These are phyloP conservation scores for Trachymyrmex septentrionalis DNA, from an alignment of 1,140 invertebrate species.

Conservation along the genomic window DNA sequence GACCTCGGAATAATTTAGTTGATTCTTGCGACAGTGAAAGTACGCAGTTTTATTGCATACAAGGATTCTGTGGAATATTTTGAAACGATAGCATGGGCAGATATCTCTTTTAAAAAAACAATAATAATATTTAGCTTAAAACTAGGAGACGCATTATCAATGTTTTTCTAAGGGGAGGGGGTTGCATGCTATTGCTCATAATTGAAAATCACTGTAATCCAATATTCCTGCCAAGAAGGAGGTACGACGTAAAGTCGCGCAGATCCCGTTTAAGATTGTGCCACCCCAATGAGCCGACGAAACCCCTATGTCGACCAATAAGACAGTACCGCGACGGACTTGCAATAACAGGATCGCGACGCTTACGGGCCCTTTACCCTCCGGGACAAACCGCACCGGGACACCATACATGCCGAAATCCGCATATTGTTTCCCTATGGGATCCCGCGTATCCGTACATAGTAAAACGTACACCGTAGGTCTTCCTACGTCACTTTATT, in stretches of 20 bases:
- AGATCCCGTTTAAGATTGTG: conserved; percentile 67
- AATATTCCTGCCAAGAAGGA: conserved; percentile 67
- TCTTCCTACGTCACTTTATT: conserved; percentile 74
- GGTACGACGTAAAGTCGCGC: conserved; percentile 68
- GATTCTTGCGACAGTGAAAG: conserved; percentile 10
- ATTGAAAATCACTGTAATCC: conserved; percentile 81
- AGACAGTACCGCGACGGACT: conserved; percentile 69
- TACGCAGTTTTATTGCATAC: not conserved
- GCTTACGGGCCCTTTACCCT: conserved; percentile 42
- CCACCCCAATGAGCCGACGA: conserved; percentile 29
- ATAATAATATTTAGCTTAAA: not conserved
- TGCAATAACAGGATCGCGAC: conserved; percentile 49
- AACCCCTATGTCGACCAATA: conserved; percentile 74
- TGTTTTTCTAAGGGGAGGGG: not conserved
- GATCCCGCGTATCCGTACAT: conserved; percentile 41
- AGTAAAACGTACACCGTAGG: conserved; percentile 46
- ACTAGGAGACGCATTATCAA: conserved; percentile 37
- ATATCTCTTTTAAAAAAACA: not conserved
- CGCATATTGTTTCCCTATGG: conserved; percentile 69
- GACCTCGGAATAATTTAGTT: conserved; percentile 58
- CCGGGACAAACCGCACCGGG: conserved; percentile 60
- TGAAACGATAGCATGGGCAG: too few species aligned
- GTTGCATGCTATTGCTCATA: conserved; percentile 61
- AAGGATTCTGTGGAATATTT: not conserved
- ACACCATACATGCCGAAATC: conserved; percentile 27